Evolutionary conservation across 1,140 invertebrate species (phyloP).

Genomic region (Drosophila sp.): DNA sequence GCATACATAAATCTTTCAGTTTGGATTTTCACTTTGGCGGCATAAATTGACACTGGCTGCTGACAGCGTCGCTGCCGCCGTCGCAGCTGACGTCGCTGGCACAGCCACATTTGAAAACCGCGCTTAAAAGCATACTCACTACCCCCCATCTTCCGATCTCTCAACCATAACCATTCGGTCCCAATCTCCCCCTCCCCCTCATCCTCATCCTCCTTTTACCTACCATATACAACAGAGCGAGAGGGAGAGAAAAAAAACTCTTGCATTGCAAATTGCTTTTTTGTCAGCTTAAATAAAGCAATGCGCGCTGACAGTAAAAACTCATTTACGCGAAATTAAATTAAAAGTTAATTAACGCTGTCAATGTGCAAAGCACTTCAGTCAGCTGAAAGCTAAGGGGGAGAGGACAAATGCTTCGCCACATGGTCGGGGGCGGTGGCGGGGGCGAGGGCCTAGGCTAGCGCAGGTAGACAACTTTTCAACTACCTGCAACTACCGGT

Average conservation of each 20-base stretch:
- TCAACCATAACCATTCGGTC: background rate
- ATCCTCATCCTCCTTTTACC: background rate
- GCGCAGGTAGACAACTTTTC: slow-evolving; percentile 30
- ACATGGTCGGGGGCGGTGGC: no score
- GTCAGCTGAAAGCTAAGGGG: slow-evolving; percentile 1
- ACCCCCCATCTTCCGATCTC: background rate
- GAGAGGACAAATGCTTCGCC: no score
- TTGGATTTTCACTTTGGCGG: slow-evolving; percentile 79
- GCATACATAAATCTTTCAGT: slow-evolving; percentile 76
- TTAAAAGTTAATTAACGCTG: slow-evolving; percentile 82
- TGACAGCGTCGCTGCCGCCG: slow-evolving; percentile 18
- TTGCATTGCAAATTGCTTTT: slow-evolving; percentile 64
- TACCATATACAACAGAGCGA: background rate
- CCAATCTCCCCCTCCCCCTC: background rate
- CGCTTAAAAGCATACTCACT: slow-evolving; percentile 68
- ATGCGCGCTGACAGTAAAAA: slow-evolving; percentile 78
- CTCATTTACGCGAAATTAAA: slow-evolving; percentile 81
- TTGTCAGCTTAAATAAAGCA: slow-evolving; percentile 66
- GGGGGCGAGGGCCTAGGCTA: background rate
- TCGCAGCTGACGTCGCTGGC: background rate
- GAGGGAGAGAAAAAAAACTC: slow-evolving; percentile 25
- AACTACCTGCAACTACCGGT: slow-evolving; percentile 41
- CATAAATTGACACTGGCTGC: slow-evolving; percentile 79
- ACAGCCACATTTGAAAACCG: slow-evolving; percentile 71
- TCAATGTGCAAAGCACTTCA: slow-evolving; percentile 80